phyloP scores from a whole-genome alignment of 2,888 invertebrate genomes.

The Smittia sp. region DNA sequence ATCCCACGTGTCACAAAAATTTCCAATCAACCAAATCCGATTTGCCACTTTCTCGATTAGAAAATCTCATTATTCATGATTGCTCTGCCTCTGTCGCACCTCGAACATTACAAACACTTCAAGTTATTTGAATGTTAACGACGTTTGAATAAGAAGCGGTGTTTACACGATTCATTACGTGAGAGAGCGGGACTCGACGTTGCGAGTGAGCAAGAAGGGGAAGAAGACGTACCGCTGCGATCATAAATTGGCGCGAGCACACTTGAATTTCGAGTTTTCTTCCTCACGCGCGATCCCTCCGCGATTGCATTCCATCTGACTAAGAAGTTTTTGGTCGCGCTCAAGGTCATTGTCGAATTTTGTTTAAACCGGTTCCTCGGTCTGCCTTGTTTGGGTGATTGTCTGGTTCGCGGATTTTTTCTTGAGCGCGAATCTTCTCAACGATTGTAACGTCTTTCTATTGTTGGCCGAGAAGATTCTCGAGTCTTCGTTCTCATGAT shows the following conservation, averaged over 20 bases:
- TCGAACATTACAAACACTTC: background rate
- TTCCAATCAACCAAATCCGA: background rate
- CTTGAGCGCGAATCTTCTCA: slow-evolving; percentile 16
- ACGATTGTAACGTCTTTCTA: background rate
- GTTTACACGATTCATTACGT: slow-evolving; percentile 9
- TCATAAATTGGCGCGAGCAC: slow-evolving; percentile 37
- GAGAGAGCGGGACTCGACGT: background rate
- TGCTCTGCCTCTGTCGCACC: background rate
- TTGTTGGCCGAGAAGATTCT: background rate
- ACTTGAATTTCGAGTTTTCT: slow-evolving; percentile 35
- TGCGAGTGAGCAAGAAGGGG: background rate
- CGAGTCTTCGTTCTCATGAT: background rate
- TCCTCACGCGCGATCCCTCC: slow-evolving; percentile 8
- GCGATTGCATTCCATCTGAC: slow-evolving; percentile 24
- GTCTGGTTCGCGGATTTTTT: slow-evolving; percentile 1
- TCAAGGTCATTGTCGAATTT: slow-evolving; percentile 36
- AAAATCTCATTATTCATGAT: background rate
- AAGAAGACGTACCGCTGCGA: background rate
- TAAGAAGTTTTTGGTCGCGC: background rate
- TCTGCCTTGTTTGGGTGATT: background rate
- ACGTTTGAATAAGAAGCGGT: background rate
- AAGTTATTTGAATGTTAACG: background rate
- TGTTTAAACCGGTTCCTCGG: slow-evolving; percentile 3
- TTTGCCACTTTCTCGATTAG: background rate
- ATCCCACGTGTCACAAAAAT: background rate